A percentile compares a stretch with the other conserved stretches of the same genome.
Conservation (phyloP, 1,140 invertebrate species). For the Laupala kohalensis region DNA sequence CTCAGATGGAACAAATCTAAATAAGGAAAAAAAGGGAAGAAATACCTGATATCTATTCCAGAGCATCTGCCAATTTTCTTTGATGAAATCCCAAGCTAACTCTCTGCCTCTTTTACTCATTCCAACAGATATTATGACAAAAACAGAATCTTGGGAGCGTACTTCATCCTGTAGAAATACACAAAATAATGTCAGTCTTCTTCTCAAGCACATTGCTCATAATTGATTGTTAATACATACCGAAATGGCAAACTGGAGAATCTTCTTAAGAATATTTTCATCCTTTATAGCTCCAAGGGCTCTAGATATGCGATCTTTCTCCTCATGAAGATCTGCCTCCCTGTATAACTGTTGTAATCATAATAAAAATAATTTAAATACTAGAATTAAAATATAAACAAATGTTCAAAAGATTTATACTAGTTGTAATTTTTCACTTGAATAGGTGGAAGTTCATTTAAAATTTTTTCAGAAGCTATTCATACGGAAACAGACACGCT, state of each 20-base stretch:
- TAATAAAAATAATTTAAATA: too few species aligned
- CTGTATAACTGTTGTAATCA: conserved; percentile 66
- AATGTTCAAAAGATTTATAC: too few species aligned
- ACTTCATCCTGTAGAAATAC: conserved; percentile 61
- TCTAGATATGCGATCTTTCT: conserved; percentile 76
- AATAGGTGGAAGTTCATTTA: too few species aligned
- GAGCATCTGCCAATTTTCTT: conserved; percentile 66
- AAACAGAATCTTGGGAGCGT: conserved; percentile 76
- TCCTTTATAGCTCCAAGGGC: conserved; percentile 66
- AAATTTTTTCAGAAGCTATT: too few species aligned
- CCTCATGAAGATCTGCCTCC: conserved; percentile 77
- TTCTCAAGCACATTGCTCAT: too few species aligned
- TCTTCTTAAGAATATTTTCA: conserved; percentile 51
- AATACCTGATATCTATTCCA: conserved; percentile 58
- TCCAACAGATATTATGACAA: conserved; percentile 73
- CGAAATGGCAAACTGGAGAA: conserved; percentile 81
- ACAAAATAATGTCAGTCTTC: too few species aligned
- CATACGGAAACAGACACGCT: too few species aligned
- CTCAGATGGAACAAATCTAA: neutral
- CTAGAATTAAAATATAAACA: too few species aligned
- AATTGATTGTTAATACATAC: conserved; percentile 35
- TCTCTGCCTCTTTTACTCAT: conserved; percentile 63
- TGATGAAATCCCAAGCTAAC: conserved; percentile 81
- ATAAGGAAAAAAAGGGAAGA: neutral
- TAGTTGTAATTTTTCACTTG: too few species aligned